Evolutionary conservation across 2,113 vertebrate species (phyloP).

Genomic region (Sylvia atricapilla): DNA sequence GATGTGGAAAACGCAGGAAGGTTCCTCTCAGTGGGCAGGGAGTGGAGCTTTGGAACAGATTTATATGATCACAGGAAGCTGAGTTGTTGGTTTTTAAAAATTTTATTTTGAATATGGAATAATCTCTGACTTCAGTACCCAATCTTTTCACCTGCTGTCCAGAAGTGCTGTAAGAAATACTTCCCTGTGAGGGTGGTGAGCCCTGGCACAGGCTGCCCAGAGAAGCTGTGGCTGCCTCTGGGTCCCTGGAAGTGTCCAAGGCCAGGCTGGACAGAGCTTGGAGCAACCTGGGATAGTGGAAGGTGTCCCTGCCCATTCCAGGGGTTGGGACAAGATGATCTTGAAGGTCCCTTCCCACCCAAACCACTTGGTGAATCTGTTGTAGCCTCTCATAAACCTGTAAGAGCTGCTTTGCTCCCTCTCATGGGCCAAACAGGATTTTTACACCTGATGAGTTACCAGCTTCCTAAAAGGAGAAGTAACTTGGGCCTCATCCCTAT

Average conservation of each 20-base stretch:
- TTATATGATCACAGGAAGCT: background rate
- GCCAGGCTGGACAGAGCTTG: fast-evolving
- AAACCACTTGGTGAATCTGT: background rate
- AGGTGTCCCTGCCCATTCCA: background rate
- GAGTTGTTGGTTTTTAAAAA: background rate
- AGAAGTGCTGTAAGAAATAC: background rate
- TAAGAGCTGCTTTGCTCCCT: background rate
- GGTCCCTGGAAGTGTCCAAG: background rate
- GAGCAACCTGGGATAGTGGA: fast-evolving
- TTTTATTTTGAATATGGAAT: background rate
- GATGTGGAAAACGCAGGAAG: slow-evolving; percentile 48
- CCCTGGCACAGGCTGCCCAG: background rate
- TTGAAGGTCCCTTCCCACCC: background rate
- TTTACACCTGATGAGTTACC: background rate
- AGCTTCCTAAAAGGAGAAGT: background rate
- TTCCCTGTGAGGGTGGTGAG: fast-evolving
- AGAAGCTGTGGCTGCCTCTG: background rate
- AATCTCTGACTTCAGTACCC: background rate
- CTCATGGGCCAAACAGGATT: background rate
- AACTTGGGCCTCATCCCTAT: background rate
- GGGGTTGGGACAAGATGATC: background rate
- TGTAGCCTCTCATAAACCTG: background rate
- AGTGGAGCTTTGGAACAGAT: background rate
- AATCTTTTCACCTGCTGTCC: background rate
- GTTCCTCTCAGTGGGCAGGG: background rate